A percentile compares a stretch with the other conserved stretches of the same genome.
Conservation (phyloP, 2,797 vertebrate species). For the Phoebastria nigripes region DNA sequence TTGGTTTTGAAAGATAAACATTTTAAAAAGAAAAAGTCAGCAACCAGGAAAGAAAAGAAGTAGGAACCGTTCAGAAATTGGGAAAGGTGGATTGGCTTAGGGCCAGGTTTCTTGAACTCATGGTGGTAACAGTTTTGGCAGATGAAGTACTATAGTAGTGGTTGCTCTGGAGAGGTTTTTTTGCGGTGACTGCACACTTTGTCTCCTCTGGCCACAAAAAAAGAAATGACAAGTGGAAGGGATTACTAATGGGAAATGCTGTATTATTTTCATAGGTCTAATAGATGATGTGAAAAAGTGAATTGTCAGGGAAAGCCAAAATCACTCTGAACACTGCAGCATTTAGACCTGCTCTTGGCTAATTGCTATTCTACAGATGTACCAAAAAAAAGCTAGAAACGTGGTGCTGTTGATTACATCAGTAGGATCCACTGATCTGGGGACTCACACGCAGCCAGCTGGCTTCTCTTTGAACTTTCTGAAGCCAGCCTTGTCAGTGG, state of each 20-base stretch:
- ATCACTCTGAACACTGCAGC: neutral
- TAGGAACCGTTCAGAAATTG: neutral
- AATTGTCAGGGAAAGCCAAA: neutral
- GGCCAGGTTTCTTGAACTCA: neutral
- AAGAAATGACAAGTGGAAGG: neutral
- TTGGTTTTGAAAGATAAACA: neutral
- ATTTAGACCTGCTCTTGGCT: neutral
- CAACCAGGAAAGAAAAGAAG: neutral
- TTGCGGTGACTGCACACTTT: neutral
- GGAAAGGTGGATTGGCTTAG: neutral
- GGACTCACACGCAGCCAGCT: neutral
- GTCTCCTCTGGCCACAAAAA: neutral
- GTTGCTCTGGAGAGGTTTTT: neutral
- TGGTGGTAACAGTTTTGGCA: neutral
- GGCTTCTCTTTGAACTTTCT: conserved; percentile 1
- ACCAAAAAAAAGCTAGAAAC: neutral
- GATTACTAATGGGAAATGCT: neutral
- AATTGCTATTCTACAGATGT: neutral
- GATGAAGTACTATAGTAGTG: neutral
- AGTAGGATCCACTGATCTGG: neutral
- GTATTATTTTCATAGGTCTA: neutral
- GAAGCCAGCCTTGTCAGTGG: neutral
- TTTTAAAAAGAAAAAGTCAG: neutral
- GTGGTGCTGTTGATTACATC: neutral
- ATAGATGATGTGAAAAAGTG: neutral